These are phyloP conservation scores for Tinea semifulvella DNA, from an alignment of 2,888 invertebrate species.

Conservation along the genomic window DNA sequence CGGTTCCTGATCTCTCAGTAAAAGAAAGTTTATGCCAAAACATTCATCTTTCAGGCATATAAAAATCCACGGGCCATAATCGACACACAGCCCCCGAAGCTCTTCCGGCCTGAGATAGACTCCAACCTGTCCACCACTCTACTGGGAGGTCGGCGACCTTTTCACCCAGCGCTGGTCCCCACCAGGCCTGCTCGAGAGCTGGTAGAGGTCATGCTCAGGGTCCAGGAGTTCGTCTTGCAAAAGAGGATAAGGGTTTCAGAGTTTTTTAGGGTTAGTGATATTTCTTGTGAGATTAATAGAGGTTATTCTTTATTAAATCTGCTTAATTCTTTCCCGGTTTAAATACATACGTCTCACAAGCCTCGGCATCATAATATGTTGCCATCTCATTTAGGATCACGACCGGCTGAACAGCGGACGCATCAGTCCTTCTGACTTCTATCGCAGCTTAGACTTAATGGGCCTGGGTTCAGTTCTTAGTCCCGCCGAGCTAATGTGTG, in stretches of 20 bases:
- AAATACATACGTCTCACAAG: too few species aligned
- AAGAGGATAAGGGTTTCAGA: slow-evolving; percentile 72
- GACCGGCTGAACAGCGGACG: slow-evolving; percentile 75
- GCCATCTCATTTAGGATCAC: slow-evolving; percentile 65
- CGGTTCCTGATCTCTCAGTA: too few species aligned
- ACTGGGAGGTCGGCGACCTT: slow-evolving; percentile 57
- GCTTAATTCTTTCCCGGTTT: too few species aligned
- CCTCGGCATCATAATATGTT: background rate
- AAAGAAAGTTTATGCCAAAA: too few species aligned
- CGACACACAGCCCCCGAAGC: slow-evolving; percentile 73
- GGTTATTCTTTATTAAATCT: slow-evolving; percentile 14
- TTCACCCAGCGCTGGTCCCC: slow-evolving; percentile 67
- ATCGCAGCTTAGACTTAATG: slow-evolving; percentile 72
- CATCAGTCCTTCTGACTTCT: slow-evolving; percentile 75
- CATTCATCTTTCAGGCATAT: slow-evolving; percentile 38
- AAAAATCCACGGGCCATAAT: slow-evolving; percentile 70
- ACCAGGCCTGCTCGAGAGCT: slow-evolving; percentile 59
- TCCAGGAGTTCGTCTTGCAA: slow-evolving; percentile 73
- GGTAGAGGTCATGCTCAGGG: slow-evolving; percentile 65
- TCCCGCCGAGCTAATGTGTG: slow-evolving; percentile 68
- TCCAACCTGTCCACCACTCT: slow-evolving; percentile 49
- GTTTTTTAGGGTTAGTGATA: slow-evolving; percentile 69
- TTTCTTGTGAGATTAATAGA: too few species aligned
- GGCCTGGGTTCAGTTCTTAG: slow-evolving; percentile 70
- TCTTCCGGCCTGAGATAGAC: slow-evolving; percentile 72